Evolutionary conservation across 30 jellyfish, hydroid and myxozoan species (phyloP), one percentile per base, ranked within the genome.

Genomic region (Aurelia sp.): DNA sequence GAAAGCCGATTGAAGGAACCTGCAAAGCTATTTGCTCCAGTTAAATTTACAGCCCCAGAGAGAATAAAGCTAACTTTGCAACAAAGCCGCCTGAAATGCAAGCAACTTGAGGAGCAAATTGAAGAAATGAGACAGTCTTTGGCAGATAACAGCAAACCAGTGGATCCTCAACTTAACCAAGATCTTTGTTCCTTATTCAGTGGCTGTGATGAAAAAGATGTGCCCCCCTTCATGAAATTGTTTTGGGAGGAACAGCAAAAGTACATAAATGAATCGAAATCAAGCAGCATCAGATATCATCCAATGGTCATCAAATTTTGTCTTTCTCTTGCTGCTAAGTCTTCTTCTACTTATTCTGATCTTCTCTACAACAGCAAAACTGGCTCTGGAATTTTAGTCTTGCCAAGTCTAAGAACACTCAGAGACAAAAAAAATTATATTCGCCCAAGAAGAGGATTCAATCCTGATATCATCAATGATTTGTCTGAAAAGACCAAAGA

Each of bases 331-430:
- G 89, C 84, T 62, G 84, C 87, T 3, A 78, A 78, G 59, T 78
- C 91, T 30, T 64, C 84, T 48, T 80, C 82, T 3, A 16, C 41
- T 20, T 80, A 80, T 65, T 64, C 82, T 63, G 83, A 80, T 63
- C 83, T 80, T 63, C 73, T 86, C 55, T 44, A 63, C 38, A 74
- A 80, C 74, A 80, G 83, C 91, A 80, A 80, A 65, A 44, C 82
- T 80, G 91, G 84, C 53, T 63, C 91, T 80, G 91, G 73, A 80
- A 67, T 80, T 80, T 47, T 80, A 67, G 76, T 86, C 51, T 71
- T 89, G 38, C 96, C 97, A 30, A 80, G 95, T 81, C 80, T 63
- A 48, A 55, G 95, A 63, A 50, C 86, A 53, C 77, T 89, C 20
- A 19, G 97, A 40, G 90, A 72, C 53, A 71, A 79, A 0, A 80